Evolutionary conservation across 2,797 vertebrate species (phyloP).

Genomic region (Arnoldichthys spilopterus): DNA sequence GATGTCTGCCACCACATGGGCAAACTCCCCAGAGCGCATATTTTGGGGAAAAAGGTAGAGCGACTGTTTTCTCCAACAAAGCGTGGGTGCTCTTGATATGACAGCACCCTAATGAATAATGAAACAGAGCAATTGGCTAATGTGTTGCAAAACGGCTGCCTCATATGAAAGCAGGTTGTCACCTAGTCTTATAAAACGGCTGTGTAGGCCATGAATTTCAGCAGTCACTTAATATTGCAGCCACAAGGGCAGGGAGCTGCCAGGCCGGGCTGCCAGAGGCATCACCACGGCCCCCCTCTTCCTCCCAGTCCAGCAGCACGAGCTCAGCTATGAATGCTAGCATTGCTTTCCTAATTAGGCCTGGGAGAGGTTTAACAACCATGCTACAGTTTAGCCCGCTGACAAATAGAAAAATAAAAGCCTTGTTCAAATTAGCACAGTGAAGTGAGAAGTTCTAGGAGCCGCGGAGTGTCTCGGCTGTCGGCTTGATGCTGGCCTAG

Average conservation of each 20-base stretch:
- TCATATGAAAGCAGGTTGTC: slow-evolving; percentile 85
- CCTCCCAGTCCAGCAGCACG: slow-evolving; percentile 59
- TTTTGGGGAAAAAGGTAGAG: slow-evolving; percentile 65
- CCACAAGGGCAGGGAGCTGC: slow-evolving; percentile 84
- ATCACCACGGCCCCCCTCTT: slow-evolving; percentile 70
- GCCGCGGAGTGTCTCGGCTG: slow-evolving; percentile 62
- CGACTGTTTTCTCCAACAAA: slow-evolving; percentile 69
- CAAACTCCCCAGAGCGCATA: neutral
- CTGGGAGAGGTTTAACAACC: slow-evolving; percentile 92
- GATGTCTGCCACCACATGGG: neutral
- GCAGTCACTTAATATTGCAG: slow-evolving; percentile 89
- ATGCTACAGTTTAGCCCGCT: slow-evolving; percentile 88
- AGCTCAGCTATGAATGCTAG: slow-evolving; percentile 89
- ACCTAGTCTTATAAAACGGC: slow-evolving; percentile 86
- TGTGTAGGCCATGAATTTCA: slow-evolving; percentile 87
- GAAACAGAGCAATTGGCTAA: slow-evolving; percentile 54
- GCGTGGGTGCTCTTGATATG: slow-evolving; percentile 15
- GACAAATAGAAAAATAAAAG: slow-evolving; percentile 93
- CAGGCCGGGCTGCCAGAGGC: slow-evolving; percentile 84
- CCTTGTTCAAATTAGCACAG: slow-evolving; percentile 94
- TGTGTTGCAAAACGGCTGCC: slow-evolving; percentile 48
- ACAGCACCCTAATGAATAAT: slow-evolving; percentile 55
- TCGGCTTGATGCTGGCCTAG: slow-evolving; percentile 65
- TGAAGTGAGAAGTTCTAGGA: slow-evolving; percentile 86
- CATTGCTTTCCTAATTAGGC: slow-evolving; percentile 95